Evolutionary conservation across 1,140 invertebrate genomes (phyloP).

Genomic region (Helicoverpa armigera): DNA sequence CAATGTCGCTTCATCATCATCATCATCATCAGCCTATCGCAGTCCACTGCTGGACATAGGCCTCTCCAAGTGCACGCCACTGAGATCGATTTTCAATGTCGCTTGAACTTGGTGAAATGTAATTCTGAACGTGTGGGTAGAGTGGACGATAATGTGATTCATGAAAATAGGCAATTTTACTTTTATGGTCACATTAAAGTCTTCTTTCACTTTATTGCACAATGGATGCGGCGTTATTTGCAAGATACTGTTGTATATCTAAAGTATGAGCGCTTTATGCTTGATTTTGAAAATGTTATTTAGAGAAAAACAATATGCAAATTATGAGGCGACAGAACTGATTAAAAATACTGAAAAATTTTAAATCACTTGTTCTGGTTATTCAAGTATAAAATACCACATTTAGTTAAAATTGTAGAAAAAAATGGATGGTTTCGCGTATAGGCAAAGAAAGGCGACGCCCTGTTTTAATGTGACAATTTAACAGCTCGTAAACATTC

Average conservation of each 20-base stretch:
- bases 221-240: constrained; percentile 21
- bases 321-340: too few relatives aligned
- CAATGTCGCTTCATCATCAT: constrained; percentile 36
- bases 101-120: constrained; percentile 43
- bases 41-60: too few relatives aligned
- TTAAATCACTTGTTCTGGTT: too few relatives aligned
- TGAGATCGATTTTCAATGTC: too few relatives aligned
- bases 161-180: constrained; percentile 54
- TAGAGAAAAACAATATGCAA: background rate
- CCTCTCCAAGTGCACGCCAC: too few relatives aligned
- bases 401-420: too few relatives aligned
- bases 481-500: constrained; percentile 64
- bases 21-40: too few relatives aligned
- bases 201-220: constrained; percentile 51
- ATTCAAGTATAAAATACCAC: too few relatives aligned
- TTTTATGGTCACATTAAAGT: constrained; percentile 56
- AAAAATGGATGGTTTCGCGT: background rate
- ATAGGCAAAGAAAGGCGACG: background rate
- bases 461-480: constrained; percentile 20
- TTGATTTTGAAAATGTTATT: background rate
- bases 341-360: too few relatives aligned
- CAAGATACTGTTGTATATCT: background rate
- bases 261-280: constrained; percentile 2
- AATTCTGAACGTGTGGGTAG: constrained; percentile 50
- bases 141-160: constrained; percentile 49